Percentiles rank a stretch among this genome's conserved stretches.
phyloP scores from a whole-genome alignment of 2,888 invertebrate genomes.

The Parnassius mnemosyne region DNA sequence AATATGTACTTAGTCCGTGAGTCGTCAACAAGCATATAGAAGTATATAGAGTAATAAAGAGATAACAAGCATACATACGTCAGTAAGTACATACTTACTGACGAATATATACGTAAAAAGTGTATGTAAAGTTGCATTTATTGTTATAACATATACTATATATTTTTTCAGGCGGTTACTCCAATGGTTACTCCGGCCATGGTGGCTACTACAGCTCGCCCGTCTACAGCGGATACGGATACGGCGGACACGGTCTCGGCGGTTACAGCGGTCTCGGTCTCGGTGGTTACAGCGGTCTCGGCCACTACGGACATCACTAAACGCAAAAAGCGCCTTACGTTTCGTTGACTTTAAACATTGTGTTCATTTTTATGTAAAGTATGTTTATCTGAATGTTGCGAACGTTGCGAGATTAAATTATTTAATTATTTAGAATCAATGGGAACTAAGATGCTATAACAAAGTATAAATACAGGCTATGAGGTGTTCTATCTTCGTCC shows the following conservation, averaged over 20 bases:
- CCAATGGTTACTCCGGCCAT: conserved; percentile 33
- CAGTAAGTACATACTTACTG: too few species aligned
- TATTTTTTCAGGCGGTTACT: conserved; percentile 25
- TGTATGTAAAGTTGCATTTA: too few species aligned
- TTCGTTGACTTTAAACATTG: conserved; percentile 7
- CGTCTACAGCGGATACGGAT: conserved; percentile 33
- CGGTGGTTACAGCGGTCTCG: conserved; percentile 32
- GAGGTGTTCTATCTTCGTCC: too few species aligned
- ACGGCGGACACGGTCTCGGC: conserved; percentile 50
- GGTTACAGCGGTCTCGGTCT: conserved; percentile 26
- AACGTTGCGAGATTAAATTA: too few species aligned
- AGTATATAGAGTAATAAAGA: too few species aligned
- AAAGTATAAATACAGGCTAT: too few species aligned
- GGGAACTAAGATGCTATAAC: too few species aligned
- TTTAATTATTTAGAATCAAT: too few species aligned
- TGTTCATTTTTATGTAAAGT: conserved; percentile 28
- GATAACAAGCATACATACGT: too few species aligned
- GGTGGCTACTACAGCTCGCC: conserved; percentile 27
- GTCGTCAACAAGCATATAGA: too few species aligned
- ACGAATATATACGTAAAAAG: too few species aligned
- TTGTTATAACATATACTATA: background rate
- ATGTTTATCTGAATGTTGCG: background rate
- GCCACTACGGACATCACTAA: conserved; percentile 52
- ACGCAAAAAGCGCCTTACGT: background rate
- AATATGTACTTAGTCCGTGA: too few species aligned